phyloP scores from a whole-genome alignment of 2,888 invertebrate species.

The Cataglyphis albicans region DNA sequence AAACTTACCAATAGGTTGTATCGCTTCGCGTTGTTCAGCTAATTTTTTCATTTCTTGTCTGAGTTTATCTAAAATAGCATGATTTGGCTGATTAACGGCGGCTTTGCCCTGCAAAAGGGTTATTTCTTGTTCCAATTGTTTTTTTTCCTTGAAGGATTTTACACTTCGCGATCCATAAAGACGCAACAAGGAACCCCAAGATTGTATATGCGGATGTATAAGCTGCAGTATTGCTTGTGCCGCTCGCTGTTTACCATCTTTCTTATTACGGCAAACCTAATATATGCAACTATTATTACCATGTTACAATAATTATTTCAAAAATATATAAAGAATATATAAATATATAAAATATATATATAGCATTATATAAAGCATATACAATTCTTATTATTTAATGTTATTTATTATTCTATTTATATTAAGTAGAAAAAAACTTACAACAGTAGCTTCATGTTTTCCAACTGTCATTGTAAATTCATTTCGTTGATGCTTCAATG shows the following conservation, averaged over 20 bases:
- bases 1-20: slow-evolving; percentile 88
- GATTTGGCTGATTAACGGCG: slow-evolving; percentile 95
- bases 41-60: slow-evolving; percentile 93
- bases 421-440: slow-evolving; percentile 69
- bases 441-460: slow-evolving; percentile 95
- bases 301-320: neutral
- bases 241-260: slow-evolving; percentile 98
- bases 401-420: slow-evolving; percentile 6
- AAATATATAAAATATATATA: neutral
- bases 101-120: slow-evolving; percentile 96
- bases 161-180: slow-evolving; percentile 97
- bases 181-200: slow-evolving; percentile 97
- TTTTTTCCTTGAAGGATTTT: slow-evolving; percentile 96
- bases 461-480: slow-evolving; percentile 98
- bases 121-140: slow-evolving; percentile 96
- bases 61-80: slow-evolving; percentile 95
- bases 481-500: slow-evolving; percentile 95
- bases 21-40: slow-evolving; percentile 88
- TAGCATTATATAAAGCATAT: neutral
- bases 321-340: neutral
- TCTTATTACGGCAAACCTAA: slow-evolving; percentile 95
- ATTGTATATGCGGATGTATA: slow-evolving; percentile 97
- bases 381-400: slow-evolving; percentile 1
- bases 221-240: slow-evolving; percentile 96
- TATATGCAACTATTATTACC: neutral